Evolutionary conservation across 2,888 invertebrate species (phyloP).

Genomic region (Smittia sp.): DNA sequence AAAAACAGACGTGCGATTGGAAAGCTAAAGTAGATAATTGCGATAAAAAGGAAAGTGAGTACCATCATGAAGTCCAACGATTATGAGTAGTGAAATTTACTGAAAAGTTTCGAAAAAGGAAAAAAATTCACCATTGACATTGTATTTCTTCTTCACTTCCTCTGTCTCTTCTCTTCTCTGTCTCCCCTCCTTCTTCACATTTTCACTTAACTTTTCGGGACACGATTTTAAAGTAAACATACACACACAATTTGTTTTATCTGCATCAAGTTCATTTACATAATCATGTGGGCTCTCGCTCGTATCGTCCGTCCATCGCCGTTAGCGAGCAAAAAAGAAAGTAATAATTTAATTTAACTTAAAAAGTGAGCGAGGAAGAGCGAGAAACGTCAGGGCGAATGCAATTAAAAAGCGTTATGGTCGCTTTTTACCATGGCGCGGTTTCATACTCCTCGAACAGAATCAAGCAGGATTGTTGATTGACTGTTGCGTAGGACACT

Average conservation of each 20-base stretch:
- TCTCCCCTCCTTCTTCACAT: too few species aligned
- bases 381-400: constrained; percentile 8
- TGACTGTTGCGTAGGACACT: too few species aligned
- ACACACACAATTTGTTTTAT: constrained; percentile 6
- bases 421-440: not conserved
- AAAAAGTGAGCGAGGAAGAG: not conserved
- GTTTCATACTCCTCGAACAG: not conserved
- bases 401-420: constrained; percentile 9
- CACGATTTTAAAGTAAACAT: constrained; percentile 1
- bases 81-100: too few species aligned
- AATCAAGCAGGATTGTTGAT: too few species aligned
- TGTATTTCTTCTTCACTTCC: not conserved
- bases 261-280: constrained; percentile 13
- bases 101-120: constrained; percentile 63
- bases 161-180: too few species aligned
- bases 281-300: not conserved
- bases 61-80: too few species aligned
- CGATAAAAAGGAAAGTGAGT: constrained; percentile 95
- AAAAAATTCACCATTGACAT: not conserved
- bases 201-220: not conserved
- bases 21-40: constrained; percentile 97
- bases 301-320: not conserved
- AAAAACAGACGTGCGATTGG: constrained; percentile 98
- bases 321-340: not conserved
- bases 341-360: constrained; percentile 10